phyloP scores from a whole-genome alignment of 2,113 vertebrate species.

The Saiga tatarica region DNA sequence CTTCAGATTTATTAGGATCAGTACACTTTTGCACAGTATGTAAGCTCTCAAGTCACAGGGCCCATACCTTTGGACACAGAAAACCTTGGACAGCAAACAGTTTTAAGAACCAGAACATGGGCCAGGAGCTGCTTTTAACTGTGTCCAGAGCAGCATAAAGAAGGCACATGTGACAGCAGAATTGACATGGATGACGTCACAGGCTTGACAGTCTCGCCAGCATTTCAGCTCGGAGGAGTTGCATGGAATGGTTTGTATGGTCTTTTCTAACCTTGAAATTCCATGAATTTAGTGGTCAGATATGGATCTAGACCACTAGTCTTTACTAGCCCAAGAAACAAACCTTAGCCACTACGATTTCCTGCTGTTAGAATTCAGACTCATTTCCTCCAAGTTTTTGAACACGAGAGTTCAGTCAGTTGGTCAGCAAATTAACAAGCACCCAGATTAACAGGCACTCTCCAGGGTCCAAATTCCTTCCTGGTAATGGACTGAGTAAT shows the following conservation, averaged over 20 bases:
- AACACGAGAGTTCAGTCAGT: not conserved
- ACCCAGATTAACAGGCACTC: not conserved
- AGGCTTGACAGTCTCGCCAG: not conserved
- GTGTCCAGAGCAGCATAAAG: not conserved
- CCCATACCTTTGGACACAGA: not conserved
- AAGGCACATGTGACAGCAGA: not conserved
- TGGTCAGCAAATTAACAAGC: not conserved
- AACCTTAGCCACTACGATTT: not conserved
- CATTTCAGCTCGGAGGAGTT: not conserved
- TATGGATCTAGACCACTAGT: not conserved
- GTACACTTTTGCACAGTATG: not conserved
- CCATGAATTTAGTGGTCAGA: not conserved
- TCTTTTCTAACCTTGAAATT: not conserved
- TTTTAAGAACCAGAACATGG: not conserved
- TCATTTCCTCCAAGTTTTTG: not conserved
- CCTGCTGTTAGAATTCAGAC: not conserved
- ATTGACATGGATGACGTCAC: not conserved
- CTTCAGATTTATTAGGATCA: not conserved
- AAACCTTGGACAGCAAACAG: not conserved
- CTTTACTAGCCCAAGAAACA: not conserved
- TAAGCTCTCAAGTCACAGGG: not conserved
- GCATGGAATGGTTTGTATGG: not conserved
- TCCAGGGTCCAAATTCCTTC: not conserved
- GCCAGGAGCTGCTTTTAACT: not conserved
- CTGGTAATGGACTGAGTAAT: not conserved